Percentiles rank a stretch among this genome's conserved stretches.
phyloP scores from a whole-genome alignment of 2,888 invertebrate genomes.

The Erynnis tages region DNA sequence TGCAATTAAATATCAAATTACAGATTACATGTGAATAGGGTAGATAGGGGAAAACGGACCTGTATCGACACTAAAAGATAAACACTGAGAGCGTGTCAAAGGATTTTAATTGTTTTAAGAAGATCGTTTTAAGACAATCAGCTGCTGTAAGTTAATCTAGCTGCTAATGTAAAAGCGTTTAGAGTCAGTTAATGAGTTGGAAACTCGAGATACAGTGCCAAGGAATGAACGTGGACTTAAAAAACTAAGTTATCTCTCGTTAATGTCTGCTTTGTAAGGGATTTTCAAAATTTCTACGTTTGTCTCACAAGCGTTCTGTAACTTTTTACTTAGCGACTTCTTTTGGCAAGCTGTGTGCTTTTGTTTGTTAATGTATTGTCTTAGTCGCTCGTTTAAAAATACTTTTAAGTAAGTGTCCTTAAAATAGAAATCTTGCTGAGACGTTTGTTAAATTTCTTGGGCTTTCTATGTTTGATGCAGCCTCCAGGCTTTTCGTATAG shows the following conservation, averaged over 20 bases:
- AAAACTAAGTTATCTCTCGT: constrained; percentile 38
- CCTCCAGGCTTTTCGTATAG: too few species aligned
- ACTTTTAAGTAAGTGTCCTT: neutral
- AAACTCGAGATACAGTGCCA: constrained; percentile 38
- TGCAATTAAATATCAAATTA: too few species aligned
- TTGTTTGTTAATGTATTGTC: constrained; percentile 1
- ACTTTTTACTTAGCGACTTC: constrained; percentile 32
- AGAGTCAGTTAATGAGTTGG: constrained; percentile 11
- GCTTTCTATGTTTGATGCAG: too few species aligned
- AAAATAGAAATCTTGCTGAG: too few species aligned
- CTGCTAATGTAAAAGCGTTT: constrained; percentile 1
- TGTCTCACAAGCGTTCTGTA: constrained; percentile 36
- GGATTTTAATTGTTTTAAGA: too few species aligned
- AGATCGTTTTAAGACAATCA: too few species aligned
- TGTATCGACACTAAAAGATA: too few species aligned
- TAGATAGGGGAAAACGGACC: too few species aligned
- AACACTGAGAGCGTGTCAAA: too few species aligned
- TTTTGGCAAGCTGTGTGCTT: constrained; percentile 9
- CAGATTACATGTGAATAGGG: too few species aligned
- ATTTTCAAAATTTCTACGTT: constrained; percentile 44
- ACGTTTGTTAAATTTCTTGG: too few species aligned
- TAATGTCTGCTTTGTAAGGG: constrained; percentile 38
- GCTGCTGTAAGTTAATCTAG: neutral
- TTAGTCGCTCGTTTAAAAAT: neutral
- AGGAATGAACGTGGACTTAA: constrained; percentile 43